Evolutionary conservation across 2,797 vertebrate species (phyloP), one percentile per base, ranked within the genome.

Genomic region (Podarcis siculus): DNA sequence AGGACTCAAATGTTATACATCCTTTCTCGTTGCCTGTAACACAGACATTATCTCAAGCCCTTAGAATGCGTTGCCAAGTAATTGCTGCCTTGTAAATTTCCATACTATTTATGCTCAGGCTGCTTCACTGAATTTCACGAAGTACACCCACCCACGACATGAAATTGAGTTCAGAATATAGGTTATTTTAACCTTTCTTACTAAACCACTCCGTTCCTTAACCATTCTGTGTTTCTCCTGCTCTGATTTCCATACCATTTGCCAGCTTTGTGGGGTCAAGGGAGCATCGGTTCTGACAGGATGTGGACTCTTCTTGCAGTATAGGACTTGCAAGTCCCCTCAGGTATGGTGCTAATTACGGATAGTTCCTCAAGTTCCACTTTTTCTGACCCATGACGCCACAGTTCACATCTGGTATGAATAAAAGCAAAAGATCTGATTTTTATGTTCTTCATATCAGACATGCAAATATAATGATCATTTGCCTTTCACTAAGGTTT

Each of bases 401-500:
- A 75, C 37, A 78, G 80, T 83, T 94, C 88, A 87, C 92, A 95
- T 96, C 93, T 95, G 95, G 90, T 92, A 89, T 49, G 87, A 91
- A 93, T 95, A 25, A 85, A 91, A 39, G 13, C 3, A 79, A 85
- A 55, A 82, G 49, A 32, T 27, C 83, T 81, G 58, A 3, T 0
- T 27, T 55, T 88, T 66, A 8, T 61, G 67, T 37, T 84, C 93
- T 90, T 92, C 55, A 64, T 91, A 89, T 91, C 83, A 88, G 64
- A 81, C 25, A 64, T 87, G 25, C 86, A 87, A 92, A 19, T 49
- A 88, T 89, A 91, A 88, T 89, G 91, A 93, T 87, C 89, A 75
- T 90, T 94, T 94, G 95, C 61, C 90, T 90, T 95, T 95, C 92
- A 90, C 92, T 93, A 87, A 91, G 95, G 87, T 93, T 96, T 96